phyloP scores from a whole-genome alignment of 2,113 vertebrate species.

The Pygathrix nemaeus region DNA sequence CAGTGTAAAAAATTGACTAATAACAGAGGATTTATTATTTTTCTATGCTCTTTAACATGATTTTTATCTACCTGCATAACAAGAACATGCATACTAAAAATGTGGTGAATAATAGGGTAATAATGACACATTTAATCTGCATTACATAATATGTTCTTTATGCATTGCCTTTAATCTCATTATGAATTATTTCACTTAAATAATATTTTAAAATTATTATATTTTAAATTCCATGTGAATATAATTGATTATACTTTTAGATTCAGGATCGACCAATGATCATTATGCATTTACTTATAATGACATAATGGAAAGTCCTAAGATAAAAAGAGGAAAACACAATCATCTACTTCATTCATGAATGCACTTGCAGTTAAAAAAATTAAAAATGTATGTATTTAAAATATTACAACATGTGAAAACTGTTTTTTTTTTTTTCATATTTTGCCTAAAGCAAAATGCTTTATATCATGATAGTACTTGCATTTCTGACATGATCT shows the following conservation, averaged over 20 bases:
- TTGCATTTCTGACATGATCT: neutral
- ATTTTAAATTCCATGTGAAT: slow-evolving; percentile 23
- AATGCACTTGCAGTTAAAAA: neutral
- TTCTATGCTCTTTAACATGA: neutral
- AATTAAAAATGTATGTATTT: neutral
- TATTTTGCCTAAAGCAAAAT: neutral
- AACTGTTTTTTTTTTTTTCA: neutral
- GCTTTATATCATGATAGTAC: neutral
- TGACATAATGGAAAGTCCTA: neutral
- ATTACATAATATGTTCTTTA: neutral
- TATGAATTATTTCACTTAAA: slow-evolving; percentile 24
- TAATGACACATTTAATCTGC: slow-evolving; percentile 37
- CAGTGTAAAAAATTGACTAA: no score
- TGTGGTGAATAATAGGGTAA: neutral
- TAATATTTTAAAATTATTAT: slow-evolving; percentile 32
- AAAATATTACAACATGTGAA: neutral
- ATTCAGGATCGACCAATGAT: neutral
- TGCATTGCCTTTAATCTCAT: neutral
- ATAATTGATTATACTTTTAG: slow-evolving; percentile 37
- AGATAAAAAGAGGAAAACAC: neutral
- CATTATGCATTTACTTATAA: slow-evolving; percentile 1
- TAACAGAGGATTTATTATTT: neutral
- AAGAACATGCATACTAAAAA: neutral
- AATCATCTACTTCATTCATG: neutral
- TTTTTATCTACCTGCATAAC: neutral